Percentiles rank a stretch among this genome's conserved stretches.
Evolutionary conservation across 2,888 invertebrate species (phyloP).

Genomic region (Melikaiella ostensackeni): DNA sequence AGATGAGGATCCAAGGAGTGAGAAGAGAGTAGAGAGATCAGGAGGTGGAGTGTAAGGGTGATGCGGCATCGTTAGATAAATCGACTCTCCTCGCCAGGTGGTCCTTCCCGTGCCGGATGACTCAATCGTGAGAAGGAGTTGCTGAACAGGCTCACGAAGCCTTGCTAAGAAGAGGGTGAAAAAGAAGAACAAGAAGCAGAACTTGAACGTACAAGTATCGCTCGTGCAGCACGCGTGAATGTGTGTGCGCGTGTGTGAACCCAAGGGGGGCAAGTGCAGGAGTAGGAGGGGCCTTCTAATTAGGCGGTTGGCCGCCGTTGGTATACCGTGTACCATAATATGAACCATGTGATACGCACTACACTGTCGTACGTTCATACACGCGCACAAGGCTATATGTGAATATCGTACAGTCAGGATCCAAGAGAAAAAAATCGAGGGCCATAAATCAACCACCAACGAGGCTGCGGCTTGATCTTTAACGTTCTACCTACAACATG

Average conservation of each 20-base stretch:
- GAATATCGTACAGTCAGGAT: slow-evolving; percentile 57
- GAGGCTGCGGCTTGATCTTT: slow-evolving; percentile 55
- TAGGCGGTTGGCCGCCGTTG: slow-evolving; percentile 67
- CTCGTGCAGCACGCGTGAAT: slow-evolving; percentile 44
- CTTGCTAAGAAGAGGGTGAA: slow-evolving; percentile 23
- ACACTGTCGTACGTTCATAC: slow-evolving; percentile 34
- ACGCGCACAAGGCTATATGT: slow-evolving; percentile 48
- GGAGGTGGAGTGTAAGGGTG: slow-evolving; percentile 54
- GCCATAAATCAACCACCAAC: slow-evolving; percentile 71
- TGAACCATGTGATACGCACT: slow-evolving; percentile 63
- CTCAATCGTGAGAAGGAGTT: slow-evolving; percentile 75
- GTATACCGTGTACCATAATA: slow-evolving; percentile 61
- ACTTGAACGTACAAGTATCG: slow-evolving; percentile 40
- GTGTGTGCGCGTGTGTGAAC: slow-evolving; percentile 42
- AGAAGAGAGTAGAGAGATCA: slow-evolving; percentile 45
- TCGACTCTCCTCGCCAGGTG: slow-evolving; percentile 72
- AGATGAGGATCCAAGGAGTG: slow-evolving; percentile 38
- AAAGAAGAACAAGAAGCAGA: slow-evolving; percentile 47
- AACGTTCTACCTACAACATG: slow-evolving; percentile 24
- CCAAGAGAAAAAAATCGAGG: slow-evolving; percentile 54
- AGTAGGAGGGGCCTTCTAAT: slow-evolving; percentile 49
- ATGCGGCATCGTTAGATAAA: slow-evolving; percentile 70
- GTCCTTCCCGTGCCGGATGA: slow-evolving; percentile 73
- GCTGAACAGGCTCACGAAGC: slow-evolving; percentile 62
- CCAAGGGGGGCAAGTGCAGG: slow-evolving; percentile 44